Base-by-base conservation (phyloP, 2,888 invertebrate species). In the Napeogenes inachia region DNA sequence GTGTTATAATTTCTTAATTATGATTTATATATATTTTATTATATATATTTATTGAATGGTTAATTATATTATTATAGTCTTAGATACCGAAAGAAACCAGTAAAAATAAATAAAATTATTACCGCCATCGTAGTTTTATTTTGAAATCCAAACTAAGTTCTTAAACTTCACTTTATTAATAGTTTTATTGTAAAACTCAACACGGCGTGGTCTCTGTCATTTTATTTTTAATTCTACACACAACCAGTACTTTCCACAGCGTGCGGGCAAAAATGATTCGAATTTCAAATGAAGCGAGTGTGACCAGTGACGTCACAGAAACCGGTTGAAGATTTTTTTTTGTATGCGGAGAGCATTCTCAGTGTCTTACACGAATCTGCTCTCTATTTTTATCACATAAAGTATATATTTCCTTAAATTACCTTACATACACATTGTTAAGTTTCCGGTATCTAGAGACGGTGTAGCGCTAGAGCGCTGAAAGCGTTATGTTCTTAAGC, bases 201-300 rank as follows among this genome's bases (percentile, higher is more conserved):
- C 61, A 66, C 57, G 56, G 57, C 63, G 13, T 12, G 38, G n/a
- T 58, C 55, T 63, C 61, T 63, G 61, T 68, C 62, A 66, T 64
- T 45, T 62, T 64, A 32, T 45, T 54, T 56, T 13, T 64, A 58
- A 61, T 59, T 60, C 50, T 13, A 42, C 57, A 4, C 56, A n/a
- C 63, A 59, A 57, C 57, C 57, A 64, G 53, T 56, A 13, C 66
- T 47, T 54, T 21, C 61, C 54, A 10, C 54, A 6, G 59, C 61
- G 60, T 54, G 64, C 68, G 66, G 60, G 61, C 62, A 54, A 64
- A 68, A 69, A 62, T 69, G 67, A 70, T 68, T 67, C 69, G 71
- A 75, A 73, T 72, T 76, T 75, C 70, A 69, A 76, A 73, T 73
- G 73, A 72, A 69, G 72, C 69, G 70, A 68, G 67, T 69, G 63